Percentiles rank a stretch among this genome's conserved stretches.
These are phyloP conservation scores for Microvelia longipes DNA, from an alignment of 1,140 invertebrate species.

Conservation along the genomic window DNA sequence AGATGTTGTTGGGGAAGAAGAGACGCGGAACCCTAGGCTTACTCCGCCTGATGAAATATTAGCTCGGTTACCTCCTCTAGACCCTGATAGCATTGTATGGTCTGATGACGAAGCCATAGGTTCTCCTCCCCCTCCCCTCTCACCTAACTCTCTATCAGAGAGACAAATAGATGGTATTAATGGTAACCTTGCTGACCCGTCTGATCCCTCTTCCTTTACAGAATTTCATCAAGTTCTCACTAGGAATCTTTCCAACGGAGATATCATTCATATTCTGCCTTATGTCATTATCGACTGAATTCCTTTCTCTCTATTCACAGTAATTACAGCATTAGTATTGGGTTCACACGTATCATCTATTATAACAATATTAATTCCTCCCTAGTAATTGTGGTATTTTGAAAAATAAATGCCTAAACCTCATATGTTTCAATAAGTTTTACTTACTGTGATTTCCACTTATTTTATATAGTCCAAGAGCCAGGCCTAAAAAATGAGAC, in stretches of 20 bases:
- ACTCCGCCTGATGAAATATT: constrained; percentile 34
- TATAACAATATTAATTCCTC: no score
- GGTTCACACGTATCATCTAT: no score
- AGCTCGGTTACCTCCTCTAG: constrained; percentile 43
- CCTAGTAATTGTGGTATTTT: no score
- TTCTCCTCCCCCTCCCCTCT: constrained; percentile 20
- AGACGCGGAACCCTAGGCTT: constrained; percentile 6
- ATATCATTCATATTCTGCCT: constrained; percentile 70
- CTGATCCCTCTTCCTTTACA: constrained; percentile 37
- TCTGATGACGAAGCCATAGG: constrained; percentile 26
- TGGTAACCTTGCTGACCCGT: constrained; percentile 37
- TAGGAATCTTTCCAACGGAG: constrained; percentile 47
- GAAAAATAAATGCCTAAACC: no score
- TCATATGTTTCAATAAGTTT: no score
- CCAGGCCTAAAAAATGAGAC: no score
- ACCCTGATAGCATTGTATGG: constrained; percentile 39
- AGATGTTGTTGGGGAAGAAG: neutral
- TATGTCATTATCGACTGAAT: constrained; percentile 77
- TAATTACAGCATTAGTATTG: no score
- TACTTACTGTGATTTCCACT: no score
- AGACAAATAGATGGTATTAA: constrained; percentile 40
- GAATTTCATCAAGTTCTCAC: constrained; percentile 69
- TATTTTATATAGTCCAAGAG: no score
- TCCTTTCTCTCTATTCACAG: neutral
- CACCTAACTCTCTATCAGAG: constrained; percentile 31